A percentile compares a stretch with the other conserved stretches of the same genome.
These are phyloP conservation scores for Acomys russatus DNA, from an alignment of 2,797 vertebrate genomes.

Conservation along the genomic window DNA sequence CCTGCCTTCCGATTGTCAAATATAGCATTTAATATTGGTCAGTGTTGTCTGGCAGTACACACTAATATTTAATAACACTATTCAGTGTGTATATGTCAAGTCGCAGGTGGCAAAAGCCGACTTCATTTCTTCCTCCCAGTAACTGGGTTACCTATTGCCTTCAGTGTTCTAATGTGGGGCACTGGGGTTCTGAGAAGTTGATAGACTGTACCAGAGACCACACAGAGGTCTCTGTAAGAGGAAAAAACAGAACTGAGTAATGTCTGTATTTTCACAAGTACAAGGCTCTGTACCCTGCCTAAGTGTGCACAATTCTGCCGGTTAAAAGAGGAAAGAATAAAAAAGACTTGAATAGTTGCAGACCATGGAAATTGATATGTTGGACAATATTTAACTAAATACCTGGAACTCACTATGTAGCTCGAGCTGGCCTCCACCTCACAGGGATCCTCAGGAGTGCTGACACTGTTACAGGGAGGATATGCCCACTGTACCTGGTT, in stretches of 20 bases:
- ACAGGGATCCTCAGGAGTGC: not conserved
- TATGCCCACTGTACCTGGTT: not conserved
- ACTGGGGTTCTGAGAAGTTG: not conserved
- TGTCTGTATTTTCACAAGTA: constrained; percentile 31
- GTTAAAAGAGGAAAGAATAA: not conserved
- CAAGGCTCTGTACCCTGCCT: not conserved
- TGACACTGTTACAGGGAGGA: not conserved
- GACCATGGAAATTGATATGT: constrained; percentile 16
- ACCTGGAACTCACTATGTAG: not conserved
- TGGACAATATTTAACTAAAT: constrained; percentile 71
- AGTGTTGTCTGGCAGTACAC: not conserved
- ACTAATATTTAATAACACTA: not conserved
- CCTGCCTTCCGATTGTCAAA: constrained; percentile 4
- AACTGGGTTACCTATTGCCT: not conserved
- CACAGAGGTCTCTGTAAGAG: not conserved
- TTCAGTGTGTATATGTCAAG: not conserved
- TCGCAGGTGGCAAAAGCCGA: not conserved
- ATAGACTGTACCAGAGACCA: not conserved
- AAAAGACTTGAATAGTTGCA: not conserved
- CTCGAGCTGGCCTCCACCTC: not conserved
- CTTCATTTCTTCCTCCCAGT: constrained; percentile 15
- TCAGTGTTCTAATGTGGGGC: constrained; percentile 11
- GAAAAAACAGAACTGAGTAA: not conserved
- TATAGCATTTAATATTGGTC: not conserved
- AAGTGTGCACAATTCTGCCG: not conserved